Percentiles rank a stretch among this genome's conserved stretches.
Evolutionary conservation across 2,797 vertebrate genomes (phyloP).

Genomic region (Avahi laniger): DNA sequence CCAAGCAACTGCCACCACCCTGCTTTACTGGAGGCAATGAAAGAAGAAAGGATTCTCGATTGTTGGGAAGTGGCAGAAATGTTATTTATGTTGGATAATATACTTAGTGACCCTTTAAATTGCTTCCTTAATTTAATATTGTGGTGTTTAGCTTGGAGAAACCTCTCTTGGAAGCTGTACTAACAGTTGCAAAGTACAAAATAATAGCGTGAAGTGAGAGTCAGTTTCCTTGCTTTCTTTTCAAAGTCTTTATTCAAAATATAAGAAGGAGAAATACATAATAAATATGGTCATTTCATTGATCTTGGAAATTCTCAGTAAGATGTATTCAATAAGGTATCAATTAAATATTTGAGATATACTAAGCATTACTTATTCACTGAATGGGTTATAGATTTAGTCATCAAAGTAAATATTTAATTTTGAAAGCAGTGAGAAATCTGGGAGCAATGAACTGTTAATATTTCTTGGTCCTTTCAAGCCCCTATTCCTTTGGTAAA

Average conservation of each 20-base stretch:
- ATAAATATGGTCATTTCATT: background rate
- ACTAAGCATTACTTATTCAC: background rate
- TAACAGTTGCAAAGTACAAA: background rate
- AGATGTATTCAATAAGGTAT: background rate
- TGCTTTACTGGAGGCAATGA: background rate
- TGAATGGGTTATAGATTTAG: slow-evolving; percentile 43
- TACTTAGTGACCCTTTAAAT: background rate
- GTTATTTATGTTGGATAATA: background rate
- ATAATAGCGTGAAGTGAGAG: background rate
- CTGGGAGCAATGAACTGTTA: background rate
- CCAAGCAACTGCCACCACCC: background rate
- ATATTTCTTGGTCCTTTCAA: background rate
- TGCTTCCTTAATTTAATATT: background rate
- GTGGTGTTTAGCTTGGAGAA: background rate
- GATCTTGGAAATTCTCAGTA: background rate
- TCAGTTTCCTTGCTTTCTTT: background rate
- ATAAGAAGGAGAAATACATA: background rate
- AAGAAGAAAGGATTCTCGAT: background rate
- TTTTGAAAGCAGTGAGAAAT: slow-evolving; percentile 40
- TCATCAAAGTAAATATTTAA: background rate
- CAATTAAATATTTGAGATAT: background rate
- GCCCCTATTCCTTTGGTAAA: background rate
- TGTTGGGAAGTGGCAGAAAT: background rate
- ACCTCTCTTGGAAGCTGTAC: background rate
- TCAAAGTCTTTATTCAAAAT: background rate